phyloP scores from a whole-genome alignment of 37 sponge, comb jelly and placozoan species.

The Eunapius fragilis region DNA sequence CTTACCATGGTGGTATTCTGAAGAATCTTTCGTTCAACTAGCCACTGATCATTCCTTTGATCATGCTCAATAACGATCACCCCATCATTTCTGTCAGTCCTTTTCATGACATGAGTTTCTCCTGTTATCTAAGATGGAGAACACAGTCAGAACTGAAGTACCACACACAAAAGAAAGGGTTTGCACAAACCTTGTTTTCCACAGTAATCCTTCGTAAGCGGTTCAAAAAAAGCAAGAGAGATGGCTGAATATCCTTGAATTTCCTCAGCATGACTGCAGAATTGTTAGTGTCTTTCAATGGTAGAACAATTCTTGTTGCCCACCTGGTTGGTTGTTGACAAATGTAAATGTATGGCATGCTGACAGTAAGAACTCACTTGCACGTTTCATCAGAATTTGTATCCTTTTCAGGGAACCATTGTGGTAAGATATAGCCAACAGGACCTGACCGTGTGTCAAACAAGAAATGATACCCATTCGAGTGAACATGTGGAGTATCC shows the following conservation, averaged over 20 bases:
- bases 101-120: constrained; percentile 21
- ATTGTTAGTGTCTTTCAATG: constrained; percentile 35
- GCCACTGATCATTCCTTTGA: constrained; percentile 42
- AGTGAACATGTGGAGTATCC: constrained; percentile 65
- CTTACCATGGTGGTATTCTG: constrained; percentile 47
- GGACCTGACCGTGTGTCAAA: constrained; percentile 63
- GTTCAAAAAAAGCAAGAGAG: constrained; percentile 68
- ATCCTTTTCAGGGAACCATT: constrained; percentile 42
- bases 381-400: neutral
- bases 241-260: constrained; percentile 67
- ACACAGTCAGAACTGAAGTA: neutral
- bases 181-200: constrained; percentile 42
- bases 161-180: neutral
- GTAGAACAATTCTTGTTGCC: constrained; percentile 61
- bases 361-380: too few relatives aligned
- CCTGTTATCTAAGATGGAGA: constrained; percentile 14
- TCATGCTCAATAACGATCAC: constrained; percentile 42
- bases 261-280: constrained; percentile 27
- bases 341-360: too few relatives aligned
- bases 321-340: constrained; percentile 20
- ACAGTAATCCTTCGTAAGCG: constrained; percentile 67
- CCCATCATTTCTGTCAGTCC: constrained; percentile 12
- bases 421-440: constrained; percentile 73
- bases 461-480: constrained; percentile 49
- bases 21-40: constrained; percentile 55